Evolutionary conservation across 2,797 vertebrate genomes (phyloP), one percentile per base, ranked within the genome.

Genomic region (Lepus oiostolus): DNA sequence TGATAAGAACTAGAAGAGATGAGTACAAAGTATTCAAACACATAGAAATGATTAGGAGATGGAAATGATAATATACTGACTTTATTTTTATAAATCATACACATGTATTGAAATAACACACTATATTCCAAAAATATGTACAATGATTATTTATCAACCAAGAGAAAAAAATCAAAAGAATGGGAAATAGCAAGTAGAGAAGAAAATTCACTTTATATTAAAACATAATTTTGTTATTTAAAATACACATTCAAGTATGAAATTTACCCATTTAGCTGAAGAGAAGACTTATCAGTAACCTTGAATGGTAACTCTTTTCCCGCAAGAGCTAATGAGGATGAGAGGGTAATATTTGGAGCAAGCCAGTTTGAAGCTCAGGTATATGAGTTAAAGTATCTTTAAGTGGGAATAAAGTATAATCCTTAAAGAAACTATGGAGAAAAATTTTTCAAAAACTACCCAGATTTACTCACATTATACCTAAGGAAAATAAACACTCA

Each of bases 381-480:
- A 38, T 21, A 24, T 38, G 93, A 58, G 22, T 91, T 50, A 95
- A 9, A 47, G 22, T 74, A 38, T 42, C 38, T 91, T 82, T 62
- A 81, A 90, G 75, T 7, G 24, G 22, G 16, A 88, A 82, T 50
- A 52, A 50, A 74, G 10, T 12, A 50, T 62, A 76, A 96, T 30
- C n/a, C 50, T 28, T 76, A 92, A 14, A 89, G 70, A 17, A 87
- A 89, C 28, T 35, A 67, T 9, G 67, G n/a, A 81, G 70, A 74
- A 82, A 81, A 93, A 22, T 52, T 76, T 85, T 94, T 88, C 47
- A 60, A 93, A 83, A 60, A 47, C 8, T 70, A 11, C 47, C 82
- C 7, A 58, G n/a, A 60, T 17, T 84, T 50, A 68, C 13, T 76
- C 50, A 79, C 22, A 67, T 3, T 42, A 62, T 19, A 74, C 4